These are phyloP conservation scores for Noctua fimbriata DNA, from an alignment of 2,888 invertebrate genomes.

Conservation along the genomic window DNA sequence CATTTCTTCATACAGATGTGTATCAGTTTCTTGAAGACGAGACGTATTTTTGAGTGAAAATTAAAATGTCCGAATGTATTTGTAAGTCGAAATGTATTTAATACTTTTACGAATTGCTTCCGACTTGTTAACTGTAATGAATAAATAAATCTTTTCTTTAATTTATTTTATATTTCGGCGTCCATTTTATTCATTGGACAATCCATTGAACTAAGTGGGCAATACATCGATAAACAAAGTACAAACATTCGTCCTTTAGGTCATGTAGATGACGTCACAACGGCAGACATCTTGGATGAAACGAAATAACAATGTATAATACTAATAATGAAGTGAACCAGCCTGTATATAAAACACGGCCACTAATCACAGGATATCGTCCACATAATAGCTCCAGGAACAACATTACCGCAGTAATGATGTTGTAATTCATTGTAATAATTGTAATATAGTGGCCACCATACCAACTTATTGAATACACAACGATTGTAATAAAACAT, in stretches of 20 bases:
- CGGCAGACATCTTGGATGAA: conserved; percentile 32
- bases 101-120: conserved; percentile 58
- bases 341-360: conserved; percentile 61
- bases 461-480: conserved; percentile 48
- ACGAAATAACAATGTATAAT: conserved; percentile 23
- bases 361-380: conserved; percentile 61
- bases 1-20: conserved; percentile 67
- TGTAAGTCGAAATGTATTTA: conserved; percentile 45
- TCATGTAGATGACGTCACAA: conserved; percentile 42
- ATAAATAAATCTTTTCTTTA: conserved; percentile 57
- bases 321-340: conserved; percentile 51
- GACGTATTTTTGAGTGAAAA: conserved; percentile 60
- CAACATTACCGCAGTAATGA: conserved; percentile 69
- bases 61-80: conserved; percentile 55
- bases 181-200: conserved; percentile 48
- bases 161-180: conserved; percentile 47
- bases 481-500: conserved; percentile 35
- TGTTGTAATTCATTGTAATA: conserved; percentile 73
- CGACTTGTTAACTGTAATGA: conserved; percentile 38
- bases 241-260: conserved; percentile 30
- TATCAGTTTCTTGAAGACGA: conserved; percentile 62
- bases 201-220: conserved; percentile 51
- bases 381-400: conserved; percentile 67
- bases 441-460: conserved; percentile 54
- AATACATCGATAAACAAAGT: conserved; percentile 42